A percentile compares a stretch with the other conserved stretches of the same genome.
phyloP scores from a whole-genome alignment of 2,888 invertebrate genomes.

The Platycnemis pennipes region DNA sequence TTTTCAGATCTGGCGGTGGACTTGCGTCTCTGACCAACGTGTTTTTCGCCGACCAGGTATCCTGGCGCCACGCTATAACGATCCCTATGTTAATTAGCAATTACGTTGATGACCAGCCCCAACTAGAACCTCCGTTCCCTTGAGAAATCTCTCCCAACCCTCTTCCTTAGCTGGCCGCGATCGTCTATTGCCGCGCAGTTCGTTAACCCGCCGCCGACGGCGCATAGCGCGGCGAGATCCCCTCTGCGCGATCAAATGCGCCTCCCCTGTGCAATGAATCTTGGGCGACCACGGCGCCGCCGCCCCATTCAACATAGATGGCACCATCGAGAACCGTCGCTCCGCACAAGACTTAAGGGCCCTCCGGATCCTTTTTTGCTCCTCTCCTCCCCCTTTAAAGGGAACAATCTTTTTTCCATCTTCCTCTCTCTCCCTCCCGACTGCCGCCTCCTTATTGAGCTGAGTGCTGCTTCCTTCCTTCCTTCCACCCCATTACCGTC shows the following conservation, averaged over 20 bases:
- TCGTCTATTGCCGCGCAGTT: background rate
- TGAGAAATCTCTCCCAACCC: too few relatives aligned
- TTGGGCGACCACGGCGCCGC: background rate
- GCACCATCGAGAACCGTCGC: background rate
- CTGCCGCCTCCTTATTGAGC: constrained; percentile 21
- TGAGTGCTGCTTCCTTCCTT: constrained; percentile 10
- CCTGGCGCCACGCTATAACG: too few relatives aligned
- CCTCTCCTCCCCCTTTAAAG: background rate
- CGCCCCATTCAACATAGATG: background rate
- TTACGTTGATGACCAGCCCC: too few relatives aligned
- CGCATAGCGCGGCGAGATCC: background rate
- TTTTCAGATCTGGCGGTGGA: too few relatives aligned
- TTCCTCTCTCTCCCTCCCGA: background rate
- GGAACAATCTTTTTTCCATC: background rate
- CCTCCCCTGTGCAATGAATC: background rate
- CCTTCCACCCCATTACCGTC: constrained; percentile 57
- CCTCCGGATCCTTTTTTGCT: background rate
- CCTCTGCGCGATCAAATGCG: background rate
- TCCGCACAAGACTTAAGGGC: background rate
- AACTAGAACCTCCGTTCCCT: too few relatives aligned
- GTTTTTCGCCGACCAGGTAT: too few relatives aligned
- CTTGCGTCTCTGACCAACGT: too few relatives aligned
- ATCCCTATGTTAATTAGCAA: too few relatives aligned
- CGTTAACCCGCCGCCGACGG: background rate
- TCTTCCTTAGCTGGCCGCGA: too few relatives aligned